phyloP scores from a whole-genome alignment of 2,888 invertebrate genomes.

The Sarcophaga variegata region DNA sequence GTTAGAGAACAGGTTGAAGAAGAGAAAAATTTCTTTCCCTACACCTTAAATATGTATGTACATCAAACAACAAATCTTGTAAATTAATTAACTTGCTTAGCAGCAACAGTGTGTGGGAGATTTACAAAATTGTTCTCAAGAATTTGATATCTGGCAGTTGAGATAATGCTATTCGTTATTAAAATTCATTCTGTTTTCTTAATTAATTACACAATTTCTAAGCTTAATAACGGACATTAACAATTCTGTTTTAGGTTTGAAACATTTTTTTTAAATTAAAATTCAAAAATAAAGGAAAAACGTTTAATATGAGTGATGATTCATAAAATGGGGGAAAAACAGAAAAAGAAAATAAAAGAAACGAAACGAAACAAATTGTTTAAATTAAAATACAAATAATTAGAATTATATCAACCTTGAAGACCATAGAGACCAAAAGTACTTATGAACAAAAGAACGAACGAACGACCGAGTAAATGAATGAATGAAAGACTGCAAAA shows the following conservation, averaged over 20 bases:
- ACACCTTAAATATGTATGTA: background rate
- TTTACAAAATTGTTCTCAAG: no score
- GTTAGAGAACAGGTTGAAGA: no score
- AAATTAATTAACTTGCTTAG: background rate
- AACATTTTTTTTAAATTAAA: no score
- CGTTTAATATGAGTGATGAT: slow-evolving; percentile 47
- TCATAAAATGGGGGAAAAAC: slow-evolving; percentile 23
- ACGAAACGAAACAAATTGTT: slow-evolving; percentile 21
- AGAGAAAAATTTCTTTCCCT: background rate
- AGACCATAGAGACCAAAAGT: slow-evolving; percentile 45
- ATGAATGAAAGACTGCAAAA: no score
- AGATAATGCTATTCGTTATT: no score
- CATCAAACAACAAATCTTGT: no score
- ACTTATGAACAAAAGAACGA: background rate
- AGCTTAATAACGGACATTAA: slow-evolving; percentile 42
- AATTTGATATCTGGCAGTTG: no score
- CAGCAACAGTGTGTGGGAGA: no score
- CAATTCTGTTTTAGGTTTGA: slow-evolving; percentile 43
- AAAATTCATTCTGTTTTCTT: slow-evolving; percentile 13
- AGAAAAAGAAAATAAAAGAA: background rate
- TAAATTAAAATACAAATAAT: slow-evolving; percentile 59
- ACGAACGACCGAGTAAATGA: no score
- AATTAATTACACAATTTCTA: slow-evolving; percentile 39
- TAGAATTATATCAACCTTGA: slow-evolving; percentile 45
- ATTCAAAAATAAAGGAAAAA: slow-evolving; percentile 11